Evolutionary conservation across 2,888 invertebrate species (phyloP), one percentile per base, ranked within the genome.

Genomic region (Zhengitettix transpicula): DNA sequence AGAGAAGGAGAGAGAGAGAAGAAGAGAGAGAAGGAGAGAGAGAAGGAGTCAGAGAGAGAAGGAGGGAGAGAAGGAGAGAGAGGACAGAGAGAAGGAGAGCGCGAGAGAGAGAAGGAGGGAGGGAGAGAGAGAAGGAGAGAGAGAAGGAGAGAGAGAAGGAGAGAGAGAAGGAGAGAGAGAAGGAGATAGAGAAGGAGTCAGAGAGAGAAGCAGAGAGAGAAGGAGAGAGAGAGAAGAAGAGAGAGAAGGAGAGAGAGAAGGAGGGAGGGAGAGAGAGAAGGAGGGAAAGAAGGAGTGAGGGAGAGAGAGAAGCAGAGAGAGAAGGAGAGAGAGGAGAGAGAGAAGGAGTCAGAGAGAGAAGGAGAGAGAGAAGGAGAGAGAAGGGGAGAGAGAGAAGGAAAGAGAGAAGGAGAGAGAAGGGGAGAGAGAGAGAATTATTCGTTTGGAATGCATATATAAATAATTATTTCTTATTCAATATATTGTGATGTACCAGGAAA

Each of bases 341-440:
- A 59, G 60, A 58, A 9, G 40, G 44, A 59, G 40, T 15, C 52
- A 47, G 10, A 59, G 52, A 52, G 52, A 60, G 52, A 59, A 15
- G 59, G 57, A 52, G 28, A 59, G 2, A 59, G 28, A 60, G 57
- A 44, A 28, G 52, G 58, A 52, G 42, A 42, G 9, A 14, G 47
- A 47, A 16, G 14, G 54, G 40, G n/a, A 41, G 55, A 42, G 8
- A 14, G 40, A n/a, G 40, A 8, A 51, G 10, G 1, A 41, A 41
- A 2, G 14, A 44, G 42, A 40, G n/a, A n/a, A n/a, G n/a, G 47
- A 47, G 47, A 47, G 15, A 47, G 47, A 9, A 47, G 10, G 11
- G 15, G 47, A 10, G 11, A n/a, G 1, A 10, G 47, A 9, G 15
- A 47, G 11, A 10, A 9, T 7, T n/a, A 7, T 7, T 42, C 11